Conservation (phyloP, 2,797 vertebrate genomes). For the Squalus acanthias region DNA sequence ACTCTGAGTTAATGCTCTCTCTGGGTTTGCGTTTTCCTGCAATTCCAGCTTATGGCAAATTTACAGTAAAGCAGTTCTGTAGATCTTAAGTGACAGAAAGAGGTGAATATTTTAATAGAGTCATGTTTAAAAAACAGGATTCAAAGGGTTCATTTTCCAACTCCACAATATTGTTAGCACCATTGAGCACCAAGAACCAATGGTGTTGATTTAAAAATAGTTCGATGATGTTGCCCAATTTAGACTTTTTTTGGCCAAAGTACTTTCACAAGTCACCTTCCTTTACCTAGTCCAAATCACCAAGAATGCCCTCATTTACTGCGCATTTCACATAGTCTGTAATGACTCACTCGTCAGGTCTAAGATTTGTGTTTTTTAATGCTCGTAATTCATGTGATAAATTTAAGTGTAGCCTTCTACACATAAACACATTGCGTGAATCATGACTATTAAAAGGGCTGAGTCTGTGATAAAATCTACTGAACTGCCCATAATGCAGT, state of each 20-base stretch:
- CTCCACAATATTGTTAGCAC: not conserved
- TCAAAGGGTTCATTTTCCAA: not conserved
- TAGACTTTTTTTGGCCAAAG: not conserved
- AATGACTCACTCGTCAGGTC: not conserved
- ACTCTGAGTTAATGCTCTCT: not conserved
- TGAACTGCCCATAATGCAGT: not conserved
- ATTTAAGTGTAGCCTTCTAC: not conserved
- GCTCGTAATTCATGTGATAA: not conserved
- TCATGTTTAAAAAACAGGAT: not conserved
- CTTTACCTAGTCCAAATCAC: not conserved
- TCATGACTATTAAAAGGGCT: not conserved
- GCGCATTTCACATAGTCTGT: not conserved
- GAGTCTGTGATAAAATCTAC: not conserved
- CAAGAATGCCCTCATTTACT: not conserved
- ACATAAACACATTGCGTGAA: not conserved
- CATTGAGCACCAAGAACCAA: not conserved
- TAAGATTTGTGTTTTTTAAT: not conserved
- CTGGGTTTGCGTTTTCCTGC: not conserved
- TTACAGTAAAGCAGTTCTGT: not conserved
- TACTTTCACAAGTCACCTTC: not conserved
- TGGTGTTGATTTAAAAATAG: not conserved
- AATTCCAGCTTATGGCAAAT: not conserved
- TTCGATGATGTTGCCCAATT: not conserved
- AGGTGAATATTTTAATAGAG: not conserved
- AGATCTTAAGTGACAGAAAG: not conserved